Percentiles rank a stretch among this genome's conserved stretches.
These are phyloP conservation scores for Phaethornis superciliosus DNA, from an alignment of 2,113 vertebrate genomes.

Conservation along the genomic window DNA sequence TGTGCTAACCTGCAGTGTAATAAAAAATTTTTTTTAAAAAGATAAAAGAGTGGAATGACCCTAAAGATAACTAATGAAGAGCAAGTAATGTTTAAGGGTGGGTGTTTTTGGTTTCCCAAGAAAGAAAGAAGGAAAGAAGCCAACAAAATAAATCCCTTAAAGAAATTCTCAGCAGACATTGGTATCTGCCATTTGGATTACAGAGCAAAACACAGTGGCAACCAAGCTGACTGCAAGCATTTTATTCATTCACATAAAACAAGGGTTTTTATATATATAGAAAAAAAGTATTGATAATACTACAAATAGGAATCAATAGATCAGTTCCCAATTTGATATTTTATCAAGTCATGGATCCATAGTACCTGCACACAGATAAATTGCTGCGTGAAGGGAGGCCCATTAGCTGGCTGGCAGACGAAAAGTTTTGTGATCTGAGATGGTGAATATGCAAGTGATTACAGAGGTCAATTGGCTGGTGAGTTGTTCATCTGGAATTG, in stretches of 20 bases:
- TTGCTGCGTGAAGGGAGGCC: not conserved
- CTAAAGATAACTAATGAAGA: not conserved
- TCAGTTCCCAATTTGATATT: not conserved
- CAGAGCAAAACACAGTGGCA: accelerated
- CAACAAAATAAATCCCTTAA: not conserved
- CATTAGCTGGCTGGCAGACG: not conserved
- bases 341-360: not conserved
- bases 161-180: not conserved
- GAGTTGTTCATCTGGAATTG: not conserved
- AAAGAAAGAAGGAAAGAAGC: not conserved
- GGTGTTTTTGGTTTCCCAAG: not conserved
- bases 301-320: not conserved
- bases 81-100: not conserved
- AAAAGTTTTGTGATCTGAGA: not conserved
- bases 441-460: not conserved
- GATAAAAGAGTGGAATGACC: not conserved
- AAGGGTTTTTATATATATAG: not conserved
- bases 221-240: not conserved
- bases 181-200: not conserved
- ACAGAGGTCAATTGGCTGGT: not conserved
- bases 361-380: not conserved
- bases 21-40: not conserved
- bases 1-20: not conserved
- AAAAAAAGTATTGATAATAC: not conserved
- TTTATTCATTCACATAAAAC: not conserved